Evolutionary conservation across 2,888 invertebrate genomes (phyloP).

Genomic region (Cloeon dipterum): DNA sequence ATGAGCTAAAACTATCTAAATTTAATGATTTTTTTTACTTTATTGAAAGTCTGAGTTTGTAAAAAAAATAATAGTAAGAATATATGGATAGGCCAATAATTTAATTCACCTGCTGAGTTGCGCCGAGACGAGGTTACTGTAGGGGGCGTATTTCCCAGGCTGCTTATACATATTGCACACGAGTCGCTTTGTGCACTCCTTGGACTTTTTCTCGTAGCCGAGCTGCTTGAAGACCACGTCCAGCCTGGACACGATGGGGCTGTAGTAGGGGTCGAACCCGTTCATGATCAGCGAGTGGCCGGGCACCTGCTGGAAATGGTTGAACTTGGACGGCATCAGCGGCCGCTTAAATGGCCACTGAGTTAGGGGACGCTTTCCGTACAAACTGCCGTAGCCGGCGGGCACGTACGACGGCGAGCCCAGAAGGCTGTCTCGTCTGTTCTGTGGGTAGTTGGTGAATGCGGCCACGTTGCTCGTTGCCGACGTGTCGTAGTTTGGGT

Average conservation of each 20-base stretch:
- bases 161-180: slow-evolving; percentile 70
- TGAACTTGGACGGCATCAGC: neutral
- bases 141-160: slow-evolving; percentile 57
- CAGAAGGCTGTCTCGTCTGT: slow-evolving; percentile 2
- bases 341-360: neutral
- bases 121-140: slow-evolving; percentile 67
- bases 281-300: slow-evolving; percentile 57
- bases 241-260: slow-evolving; percentile 45
- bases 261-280: slow-evolving; percentile 76
- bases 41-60: too few relatives aligned
- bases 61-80: too few relatives aligned
- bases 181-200: slow-evolving; percentile 51
- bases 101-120: slow-evolving; percentile 71
- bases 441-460: slow-evolving; percentile 3
- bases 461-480: slow-evolving; percentile 2
- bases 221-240: slow-evolving; percentile 15
- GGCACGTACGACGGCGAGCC: too few relatives aligned
- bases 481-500: neutral
- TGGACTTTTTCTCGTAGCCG: slow-evolving; percentile 28
- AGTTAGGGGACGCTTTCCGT: slow-evolving; percentile 13
- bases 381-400: slow-evolving; percentile 18
- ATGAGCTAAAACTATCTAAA: too few relatives aligned
- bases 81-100: too few relatives aligned
- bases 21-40: too few relatives aligned
- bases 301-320: slow-evolving; percentile 69